These are phyloP conservation scores for Microplitis deprimator DNA, from an alignment of 2,888 invertebrate genomes.

Conservation along the genomic window DNA sequence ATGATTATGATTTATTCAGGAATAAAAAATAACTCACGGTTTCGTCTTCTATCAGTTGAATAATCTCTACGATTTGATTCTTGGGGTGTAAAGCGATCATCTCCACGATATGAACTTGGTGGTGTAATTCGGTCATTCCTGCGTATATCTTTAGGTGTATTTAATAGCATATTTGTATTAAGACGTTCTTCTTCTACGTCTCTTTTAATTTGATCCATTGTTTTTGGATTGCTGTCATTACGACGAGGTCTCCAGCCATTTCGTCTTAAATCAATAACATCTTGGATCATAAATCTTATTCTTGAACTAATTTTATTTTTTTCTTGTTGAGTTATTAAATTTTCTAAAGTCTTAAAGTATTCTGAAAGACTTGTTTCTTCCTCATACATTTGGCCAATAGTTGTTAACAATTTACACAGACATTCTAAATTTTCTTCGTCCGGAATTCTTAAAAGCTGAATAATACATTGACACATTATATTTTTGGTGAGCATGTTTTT, in stretches of 20 bases:
- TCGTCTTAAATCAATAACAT: conserved; percentile 89
- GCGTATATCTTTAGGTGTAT: conserved; percentile 70
- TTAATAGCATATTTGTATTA: conserved; percentile 76
- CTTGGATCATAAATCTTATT: conserved; percentile 87
- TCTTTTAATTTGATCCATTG: conserved; percentile 93
- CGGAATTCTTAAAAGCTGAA: conserved; percentile 78
- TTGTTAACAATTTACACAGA: conserved; percentile 90
- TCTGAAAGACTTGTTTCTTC: conserved; percentile 57
- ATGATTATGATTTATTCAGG: background rate
- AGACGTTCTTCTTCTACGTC: conserved; percentile 89
- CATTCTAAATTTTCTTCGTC: conserved; percentile 93
- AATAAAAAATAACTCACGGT: conserved; percentile 54
- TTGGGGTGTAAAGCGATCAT: background rate
- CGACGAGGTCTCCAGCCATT: conserved; percentile 89
- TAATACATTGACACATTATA: conserved; percentile 91
- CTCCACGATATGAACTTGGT: background rate
- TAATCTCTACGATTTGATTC: background rate
- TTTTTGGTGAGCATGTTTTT: conserved; percentile 88
- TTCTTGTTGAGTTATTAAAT: conserved; percentile 75
- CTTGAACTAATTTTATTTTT: conserved; percentile 75
- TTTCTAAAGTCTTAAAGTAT: conserved; percentile 81
- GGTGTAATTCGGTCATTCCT: conserved; percentile 57
- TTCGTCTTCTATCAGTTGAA: conserved; percentile 63
- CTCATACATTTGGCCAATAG: conserved; percentile 90
- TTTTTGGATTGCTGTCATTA: conserved; percentile 91